Base-by-base conservation (phyloP, 2,888 invertebrate species). In the Leucophora obtusa region DNA sequence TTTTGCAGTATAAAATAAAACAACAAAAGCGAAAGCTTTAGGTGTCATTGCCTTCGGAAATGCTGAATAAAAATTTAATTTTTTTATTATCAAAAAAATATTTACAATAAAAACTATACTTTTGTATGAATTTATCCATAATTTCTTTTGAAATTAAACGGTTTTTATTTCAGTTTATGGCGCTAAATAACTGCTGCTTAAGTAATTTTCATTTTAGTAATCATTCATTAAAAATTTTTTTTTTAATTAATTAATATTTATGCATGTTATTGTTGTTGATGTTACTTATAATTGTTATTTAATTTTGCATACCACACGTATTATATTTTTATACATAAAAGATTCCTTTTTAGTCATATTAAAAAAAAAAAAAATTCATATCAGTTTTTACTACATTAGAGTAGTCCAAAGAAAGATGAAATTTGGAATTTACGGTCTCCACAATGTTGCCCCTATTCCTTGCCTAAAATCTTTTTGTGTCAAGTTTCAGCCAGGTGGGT, bases 21-120 rank as follows among this genome's bases (percentile, higher is more conserved):
- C 80, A 71, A 83, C 81, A 86, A 88, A 88, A 88, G 87, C 87
- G 88, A 88, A 88, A 88, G 88, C 87, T 85, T 65, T 65, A 82
- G 70, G 83, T 85, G 88, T 85, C 88, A 88, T 83, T 88, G 88
- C 83, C 88, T 83, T 87, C 84, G 86, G 85, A 85, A 87, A 85
- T 84, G 79, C 59, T 69, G 47, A 62, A 74, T 11, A 56, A 33
- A 35, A 18, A 17, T 33, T 63, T 59, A 35, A 51, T 62, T 54
- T 56, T 56, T 72, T 33, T 33, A 59, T 11, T 69, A 56, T 33
- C 18, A 50, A 56, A 56, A 50, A 56, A 72, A 28, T 28, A 28
- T 28, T 28, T 28, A 28, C 28, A 28, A 3, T 28, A 28, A 28
- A 47, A 47, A 47, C 21, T 9, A 47, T 47, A 28, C 66, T 51